Conservation (phyloP, 2,113 vertebrate species). For the Neodon shergylaensis region DNA sequence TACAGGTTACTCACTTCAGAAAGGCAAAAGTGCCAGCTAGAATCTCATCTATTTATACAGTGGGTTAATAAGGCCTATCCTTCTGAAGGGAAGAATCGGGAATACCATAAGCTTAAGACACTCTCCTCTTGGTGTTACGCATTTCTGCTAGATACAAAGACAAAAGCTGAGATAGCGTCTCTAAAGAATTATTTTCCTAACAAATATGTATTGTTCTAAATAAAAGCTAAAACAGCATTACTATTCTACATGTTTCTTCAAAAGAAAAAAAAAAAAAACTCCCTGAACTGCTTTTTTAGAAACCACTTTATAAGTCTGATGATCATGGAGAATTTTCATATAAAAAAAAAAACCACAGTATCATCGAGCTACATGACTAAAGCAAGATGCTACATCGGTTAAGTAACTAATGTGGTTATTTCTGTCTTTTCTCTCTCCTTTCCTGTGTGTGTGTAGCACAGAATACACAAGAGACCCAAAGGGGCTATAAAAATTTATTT, state of each 20-base stretch:
- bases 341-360: conserved; percentile 47
- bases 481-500: conserved; percentile 60
- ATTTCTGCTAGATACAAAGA: conserved; percentile 41
- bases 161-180: conserved; percentile 50
- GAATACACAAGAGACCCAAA: conserved; percentile 61
- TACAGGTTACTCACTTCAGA: background rate
- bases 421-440: background rate
- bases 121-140: background rate
- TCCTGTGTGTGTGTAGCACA: background rate
- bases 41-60: background rate
- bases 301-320: conserved; percentile 55
- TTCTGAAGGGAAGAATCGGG: background rate
- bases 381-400: conserved; percentile 45
- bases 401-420: conserved; percentile 40
- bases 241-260: conserved; percentile 62
- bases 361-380: conserved; percentile 28
- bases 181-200: conserved; percentile 39
- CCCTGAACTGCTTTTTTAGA: conserved; percentile 49
- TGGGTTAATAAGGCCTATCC: background rate
- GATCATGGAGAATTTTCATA: conserved; percentile 62
- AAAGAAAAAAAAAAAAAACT: background rate
- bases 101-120: conserved; percentile 15
- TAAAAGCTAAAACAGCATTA: conserved; percentile 51
- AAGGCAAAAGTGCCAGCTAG: background rate
- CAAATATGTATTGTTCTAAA: conserved; percentile 62